Evolutionary conservation across 2,888 invertebrate species (phyloP), one percentile per base, ranked within the genome.

Genomic region (Acleris literana): DNA sequence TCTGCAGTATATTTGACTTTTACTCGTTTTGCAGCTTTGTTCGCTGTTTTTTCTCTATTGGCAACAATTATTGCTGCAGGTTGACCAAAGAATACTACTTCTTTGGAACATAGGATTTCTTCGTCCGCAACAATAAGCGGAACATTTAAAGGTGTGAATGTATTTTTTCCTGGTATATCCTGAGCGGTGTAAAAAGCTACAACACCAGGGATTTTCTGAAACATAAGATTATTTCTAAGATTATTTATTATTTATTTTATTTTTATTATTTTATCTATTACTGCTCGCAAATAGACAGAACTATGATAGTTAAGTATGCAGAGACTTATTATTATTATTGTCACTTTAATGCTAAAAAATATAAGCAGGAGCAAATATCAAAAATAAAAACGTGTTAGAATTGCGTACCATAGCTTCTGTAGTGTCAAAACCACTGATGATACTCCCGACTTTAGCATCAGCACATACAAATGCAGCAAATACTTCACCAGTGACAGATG

Each of bases 61-160:
- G 96, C 96, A 0, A 95, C 93, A 9, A 96, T 90, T n/a, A 96
- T 81, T 0, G 95, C 96, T 9, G 96, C 81, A 0, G 96, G 94
- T 78, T 96, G 96, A 0, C 95, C 94, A 63, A 94, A 93, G 77
- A 92, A 95, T 56, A 84, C 72, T 0, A 95, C 69, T 64, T 85
- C 80, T 2, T 87, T 91, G 67, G 84, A 85, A 71, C 91, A 92
- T 69, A 93, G 83, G 33, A 91, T 74, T 75, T 90, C 87, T 74
- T 92, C 91, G 20, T 63, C 52, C 2, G 68, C 69, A 22, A 65
- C 33, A 16, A 71, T 60, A 6, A 63, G 39, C 11, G 69, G 69
- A 6, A 68, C 20, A 7, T 68, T 68, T 25, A 65, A 9, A n/a
- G 70, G 57, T 13, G 69, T 59, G 43, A 75, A 74, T 51, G 71